phyloP scores from a whole-genome alignment of 2,797 vertebrate species.

The Craterocephalus amniculus region DNA sequence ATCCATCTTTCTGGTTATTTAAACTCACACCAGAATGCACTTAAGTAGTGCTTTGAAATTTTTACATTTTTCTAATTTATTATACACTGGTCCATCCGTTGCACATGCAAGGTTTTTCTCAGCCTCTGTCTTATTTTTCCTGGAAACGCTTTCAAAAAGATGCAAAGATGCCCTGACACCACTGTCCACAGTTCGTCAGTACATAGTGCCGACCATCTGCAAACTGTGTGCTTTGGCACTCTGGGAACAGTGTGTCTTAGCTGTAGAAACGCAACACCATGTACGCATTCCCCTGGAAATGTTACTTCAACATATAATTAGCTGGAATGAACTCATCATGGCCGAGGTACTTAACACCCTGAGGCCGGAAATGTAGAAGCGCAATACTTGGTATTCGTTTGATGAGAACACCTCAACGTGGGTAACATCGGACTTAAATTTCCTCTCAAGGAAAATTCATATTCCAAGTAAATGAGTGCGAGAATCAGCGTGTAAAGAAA shows the following conservation, averaged over 20 bases:
- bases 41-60: conserved; percentile 32
- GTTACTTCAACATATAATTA: background rate
- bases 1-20: conserved; percentile 31
- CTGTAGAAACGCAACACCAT: background rate
- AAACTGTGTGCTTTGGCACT: too few relatives aligned
- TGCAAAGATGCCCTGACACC: background rate
- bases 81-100: conserved; percentile 7
- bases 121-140: background rate
- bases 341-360: background rate
- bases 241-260: too few relatives aligned
- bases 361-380: background rate
- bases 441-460: background rate
- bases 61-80: conserved; percentile 29
- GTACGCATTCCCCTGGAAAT: background rate
- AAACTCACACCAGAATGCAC: conserved; percentile 32
- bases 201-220: too few relatives aligned
- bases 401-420: background rate
- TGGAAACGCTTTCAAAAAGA: background rate
- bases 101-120: background rate
- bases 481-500: background rate
- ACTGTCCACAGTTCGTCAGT: background rate
- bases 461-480: background rate
- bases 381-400: background rate
- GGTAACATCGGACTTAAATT: background rate
- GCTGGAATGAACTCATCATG: background rate